Base-by-base conservation (phyloP, 2,888 invertebrate species). In the Trissonchulus latispiculum region DNA sequence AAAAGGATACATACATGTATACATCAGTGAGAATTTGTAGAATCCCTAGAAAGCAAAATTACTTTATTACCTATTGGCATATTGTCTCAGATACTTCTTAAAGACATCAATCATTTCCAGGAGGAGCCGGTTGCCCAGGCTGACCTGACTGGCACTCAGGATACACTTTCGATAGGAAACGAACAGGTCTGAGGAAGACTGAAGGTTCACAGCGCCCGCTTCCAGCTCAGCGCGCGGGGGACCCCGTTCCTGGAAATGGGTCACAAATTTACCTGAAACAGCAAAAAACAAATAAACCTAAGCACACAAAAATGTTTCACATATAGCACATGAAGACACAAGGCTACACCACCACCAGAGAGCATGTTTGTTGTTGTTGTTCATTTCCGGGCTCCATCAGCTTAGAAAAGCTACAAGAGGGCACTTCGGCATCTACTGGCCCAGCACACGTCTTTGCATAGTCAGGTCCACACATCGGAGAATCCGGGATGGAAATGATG, bases 91-190 rank as follows among this genome's bases (percentile, higher is more conserved):
- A 84, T 96, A 95, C 83, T 94, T 95, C 82, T 93, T 92, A 85
- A 99, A 95, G 8, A 93, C 91, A 74, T 89, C 88, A 0, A 94
- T 90, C 48, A 99, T 86, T 83, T 90, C 91, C 8, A 95, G 85
- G 90, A 96, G 91, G 1, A 94, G 92, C 73, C 90, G 89, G 8
- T 36, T 93, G 62, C 90, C 91, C 33, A 79, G 76, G 81, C 92
- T 92, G 67, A 99, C 87, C 79, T 96, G 90, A 36, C 92, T 91
- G 82, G 96, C 97, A 85, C 99, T 97, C 70, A 96, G 90, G 87
- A 99, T 86, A 76, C 85, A 95, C 84, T 96, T 95, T 86, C 97
- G 99, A 84, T 97, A 95, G 84, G 95, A 92, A 15, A 95, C 89
- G 86, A 99, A 99, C 77, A 99, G 86, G 84, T 97, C 97, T 0